These are phyloP conservation scores for Apamea monoglypha DNA, from an alignment of 2,888 invertebrate species.

Conservation along the genomic window DNA sequence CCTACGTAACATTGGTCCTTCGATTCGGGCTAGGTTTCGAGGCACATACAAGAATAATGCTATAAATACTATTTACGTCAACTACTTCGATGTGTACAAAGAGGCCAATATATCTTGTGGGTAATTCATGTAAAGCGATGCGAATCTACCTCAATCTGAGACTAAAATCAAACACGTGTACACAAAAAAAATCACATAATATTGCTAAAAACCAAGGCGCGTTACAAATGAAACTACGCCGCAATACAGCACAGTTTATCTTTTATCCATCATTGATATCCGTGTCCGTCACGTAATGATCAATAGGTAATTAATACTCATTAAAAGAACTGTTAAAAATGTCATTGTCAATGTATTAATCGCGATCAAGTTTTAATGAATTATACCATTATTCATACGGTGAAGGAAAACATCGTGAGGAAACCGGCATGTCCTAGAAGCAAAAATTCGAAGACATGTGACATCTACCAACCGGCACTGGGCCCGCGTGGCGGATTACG, in stretches of 20 bases:
- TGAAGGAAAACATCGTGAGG: too few species aligned
- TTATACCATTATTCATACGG: too few species aligned
- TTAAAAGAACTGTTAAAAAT: slow-evolving; percentile 24
- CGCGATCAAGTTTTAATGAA: slow-evolving; percentile 5
- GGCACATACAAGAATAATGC: background rate
- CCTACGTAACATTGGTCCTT: background rate
- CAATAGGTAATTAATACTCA: slow-evolving; percentile 5
- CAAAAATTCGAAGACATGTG: too few species aligned
- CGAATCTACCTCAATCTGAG: background rate
- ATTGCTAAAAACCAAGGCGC: slow-evolving; percentile 15
- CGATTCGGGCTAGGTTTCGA: background rate
- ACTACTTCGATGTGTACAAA: background rate
- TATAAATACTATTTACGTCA: background rate
- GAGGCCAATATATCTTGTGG: background rate
- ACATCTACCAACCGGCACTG: too few species aligned
- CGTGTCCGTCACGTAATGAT: background rate
- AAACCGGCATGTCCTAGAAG: too few species aligned
- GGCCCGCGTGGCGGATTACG: too few species aligned
- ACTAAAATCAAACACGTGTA: background rate
- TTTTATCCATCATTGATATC: slow-evolving; percentile 18
- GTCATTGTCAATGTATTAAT: background rate
- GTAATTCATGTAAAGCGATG: background rate
- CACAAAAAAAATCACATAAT: background rate
- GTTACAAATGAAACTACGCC: slow-evolving; percentile 10
- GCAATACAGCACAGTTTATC: slow-evolving; percentile 6